Conservation (phyloP, 2,888 invertebrate species). For the Ptilodon capucinus region DNA sequence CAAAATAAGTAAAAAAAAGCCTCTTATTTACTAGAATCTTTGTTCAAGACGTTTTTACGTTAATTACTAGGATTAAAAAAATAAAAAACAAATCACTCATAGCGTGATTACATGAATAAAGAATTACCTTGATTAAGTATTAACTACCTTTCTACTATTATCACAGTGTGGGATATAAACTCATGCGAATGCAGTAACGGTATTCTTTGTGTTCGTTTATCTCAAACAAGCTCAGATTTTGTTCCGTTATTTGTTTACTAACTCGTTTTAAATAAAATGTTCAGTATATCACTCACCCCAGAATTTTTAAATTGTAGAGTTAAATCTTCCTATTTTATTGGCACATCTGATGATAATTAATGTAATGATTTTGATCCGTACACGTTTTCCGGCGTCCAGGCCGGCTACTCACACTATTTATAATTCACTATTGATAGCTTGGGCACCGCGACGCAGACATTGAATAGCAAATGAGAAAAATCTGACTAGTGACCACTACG, state of each 20-base stretch:
- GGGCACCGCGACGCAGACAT: conserved; percentile 54
- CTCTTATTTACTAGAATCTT: no score
- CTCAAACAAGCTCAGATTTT: background rate
- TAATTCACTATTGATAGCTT: conserved; percentile 62
- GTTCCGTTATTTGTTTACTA: background rate
- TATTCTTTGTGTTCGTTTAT: background rate
- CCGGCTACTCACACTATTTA: conserved; percentile 58
- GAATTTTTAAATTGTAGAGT: background rate
- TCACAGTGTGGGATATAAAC: background rate
- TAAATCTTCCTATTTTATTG: background rate
- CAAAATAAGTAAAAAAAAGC: no score
- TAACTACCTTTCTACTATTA: no score
- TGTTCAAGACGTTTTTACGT: no score
- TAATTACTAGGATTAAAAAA: no score
- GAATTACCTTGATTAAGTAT: no score
- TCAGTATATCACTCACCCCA: background rate
- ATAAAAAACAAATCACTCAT: no score
- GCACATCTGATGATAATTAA: conserved; percentile 4
- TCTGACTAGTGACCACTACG: conserved; percentile 46
- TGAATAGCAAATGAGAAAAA: conserved; percentile 74
- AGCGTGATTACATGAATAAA: no score
- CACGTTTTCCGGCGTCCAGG: conserved; percentile 50
- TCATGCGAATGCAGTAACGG: background rate
- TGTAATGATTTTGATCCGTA: conserved; percentile 30
- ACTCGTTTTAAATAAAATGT: background rate